Base-by-base conservation (phyloP, 2,113 vertebrate genomes). In the Cairina moschata region DNA sequence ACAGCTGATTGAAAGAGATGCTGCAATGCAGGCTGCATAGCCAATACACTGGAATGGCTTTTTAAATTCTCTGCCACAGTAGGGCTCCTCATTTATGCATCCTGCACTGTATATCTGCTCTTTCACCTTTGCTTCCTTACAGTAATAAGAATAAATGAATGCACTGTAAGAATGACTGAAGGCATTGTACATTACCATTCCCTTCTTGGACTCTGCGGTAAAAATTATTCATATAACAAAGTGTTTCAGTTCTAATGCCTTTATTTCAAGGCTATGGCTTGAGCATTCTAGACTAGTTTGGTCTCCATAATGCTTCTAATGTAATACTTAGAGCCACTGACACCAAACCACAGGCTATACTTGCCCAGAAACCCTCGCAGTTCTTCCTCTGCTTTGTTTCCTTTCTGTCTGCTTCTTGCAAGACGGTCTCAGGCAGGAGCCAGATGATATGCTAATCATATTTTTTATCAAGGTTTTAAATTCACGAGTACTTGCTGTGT, bases 1-100 rank as follows among this genome's bases (percentile, higher is more conserved):
- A 38, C 1, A 0, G 56, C 80, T 81, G 91, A 46, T 1, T 28
- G 86, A 68, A 48, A 62, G 80, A 44, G 90, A 42, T 94, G 68
- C 88, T 96, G 88, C 93, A 91, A 85, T 75, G 86, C 90, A 88
- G 87, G 65, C 86, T 88, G 90, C 65, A 71, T 42, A 73, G 78
- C 26, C 76, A 68, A 8, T 5, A 9, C 52, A 31, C 0, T 68
- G 83, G 75, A 95, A 73, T 31, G 48, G 73, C 40, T 68, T 62
- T 86, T 71, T 11, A 65, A 91, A 73, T 25, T 32, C 80, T 50
- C 76, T 80, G 56, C 82, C 12, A 1, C 85, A 71, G 67, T 85
- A 88, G 73, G 46, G 32, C 68, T 86, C 20, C 83, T 90, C 76
- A 16, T 17, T 31, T 44, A 8, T 50, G 65, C 86, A 74, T 32